Conservation (phyloP, 2,113 vertebrate genomes). For the Ailuropoda melanoleuca region DNA sequence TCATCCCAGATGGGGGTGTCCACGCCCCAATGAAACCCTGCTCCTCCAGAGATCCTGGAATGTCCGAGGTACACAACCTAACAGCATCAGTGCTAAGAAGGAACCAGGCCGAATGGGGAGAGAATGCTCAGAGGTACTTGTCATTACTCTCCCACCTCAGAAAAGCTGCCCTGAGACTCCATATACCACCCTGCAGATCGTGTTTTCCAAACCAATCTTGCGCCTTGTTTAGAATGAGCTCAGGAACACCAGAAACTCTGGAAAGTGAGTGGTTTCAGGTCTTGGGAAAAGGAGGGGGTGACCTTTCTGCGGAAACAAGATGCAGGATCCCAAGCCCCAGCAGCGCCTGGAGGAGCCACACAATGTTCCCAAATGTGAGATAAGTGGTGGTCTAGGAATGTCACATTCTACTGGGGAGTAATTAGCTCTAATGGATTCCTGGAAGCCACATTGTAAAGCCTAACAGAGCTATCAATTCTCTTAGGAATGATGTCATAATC, state of each 20-base stretch:
- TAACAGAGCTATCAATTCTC: background rate
- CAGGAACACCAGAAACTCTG: background rate
- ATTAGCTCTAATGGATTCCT: background rate
- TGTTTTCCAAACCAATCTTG: background rate
- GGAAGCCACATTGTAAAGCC: background rate
- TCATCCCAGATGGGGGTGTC: too few species aligned
- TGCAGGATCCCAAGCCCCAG: background rate
- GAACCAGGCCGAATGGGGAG: background rate
- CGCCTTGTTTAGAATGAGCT: background rate
- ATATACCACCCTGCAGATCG: too few species aligned
- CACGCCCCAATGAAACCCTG: background rate
- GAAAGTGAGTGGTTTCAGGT: background rate
- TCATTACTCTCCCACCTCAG: fast-evolving
- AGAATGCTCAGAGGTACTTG: background rate
- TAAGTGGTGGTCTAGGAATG: background rate
- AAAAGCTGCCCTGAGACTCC: background rate
- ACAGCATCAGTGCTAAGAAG: background rate
- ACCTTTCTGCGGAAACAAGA: background rate
- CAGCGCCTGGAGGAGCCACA: background rate
- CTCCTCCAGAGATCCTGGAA: background rate
- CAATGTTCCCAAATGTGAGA: background rate
- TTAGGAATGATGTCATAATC: background rate
- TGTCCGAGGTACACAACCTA: background rate
- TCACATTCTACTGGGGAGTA: background rate
- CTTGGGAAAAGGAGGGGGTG: too few species aligned